Evolutionary conservation across 2,113 vertebrate species (phyloP), one percentile per base, ranked within the genome.

Genomic region (Paramormyrops kingsleyae): DNA sequence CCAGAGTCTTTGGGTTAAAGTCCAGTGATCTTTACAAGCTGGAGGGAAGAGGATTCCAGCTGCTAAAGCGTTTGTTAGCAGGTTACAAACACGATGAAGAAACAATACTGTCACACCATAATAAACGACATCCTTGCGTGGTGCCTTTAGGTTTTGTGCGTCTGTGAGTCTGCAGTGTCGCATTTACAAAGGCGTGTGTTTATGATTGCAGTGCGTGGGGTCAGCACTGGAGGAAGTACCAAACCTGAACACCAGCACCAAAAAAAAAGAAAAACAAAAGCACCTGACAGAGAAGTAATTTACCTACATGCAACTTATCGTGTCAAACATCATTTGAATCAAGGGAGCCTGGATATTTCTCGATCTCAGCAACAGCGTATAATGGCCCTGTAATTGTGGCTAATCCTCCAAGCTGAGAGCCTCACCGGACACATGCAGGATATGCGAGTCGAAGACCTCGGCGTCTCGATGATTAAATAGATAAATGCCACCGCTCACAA

Each of bases 391-490:
- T 62, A 66, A 66, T 59, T 24, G 35, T 46, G 19, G 24, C 53
- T 53, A 31, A 53, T 87, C 85, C 47, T 21, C 49, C 47, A 10
- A 2, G 17, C 24, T 21, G 27, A 19, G 15, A 27, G 87, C 4
- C 8, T 7, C 9, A 4, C 31, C 19, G n/a, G 53, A 88, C 17
- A 59, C 56, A 17, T 66, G 87, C 21, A 13, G 52, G 56, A 88
- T 66, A 66, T 42, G 35, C 21, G 53, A 44, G 85, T 87, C 31
- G 31, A 56, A 56, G 85, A 87, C 52, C 42, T 35, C 39, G 56
- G 53, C 27, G 87, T 88, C 35, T 88, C 9, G 56, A 62, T 62
- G 87, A 88, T 62, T 62, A 88, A 88, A 88, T 62, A 31, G 87
- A 62, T 88, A 62, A 88, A 46, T 88, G 52, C 53, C 35, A 44